Conservation (phyloP, 2,113 vertebrate species). For the Rallus limicola region DNA sequence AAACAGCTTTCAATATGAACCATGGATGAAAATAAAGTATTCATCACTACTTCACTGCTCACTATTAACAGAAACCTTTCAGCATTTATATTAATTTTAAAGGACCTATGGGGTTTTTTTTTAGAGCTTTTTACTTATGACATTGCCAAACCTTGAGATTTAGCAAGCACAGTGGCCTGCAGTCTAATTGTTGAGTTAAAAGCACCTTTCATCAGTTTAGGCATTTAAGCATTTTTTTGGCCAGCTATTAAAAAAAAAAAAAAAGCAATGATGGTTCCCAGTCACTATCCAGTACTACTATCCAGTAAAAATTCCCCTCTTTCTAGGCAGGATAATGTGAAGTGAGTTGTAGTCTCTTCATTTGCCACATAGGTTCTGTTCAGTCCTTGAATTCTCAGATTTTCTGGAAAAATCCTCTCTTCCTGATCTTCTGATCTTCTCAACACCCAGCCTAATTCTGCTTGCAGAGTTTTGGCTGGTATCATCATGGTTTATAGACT, state of each 20-base stretch:
- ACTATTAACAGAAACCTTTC: neutral
- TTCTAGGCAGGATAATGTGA: neutral
- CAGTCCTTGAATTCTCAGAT: neutral
- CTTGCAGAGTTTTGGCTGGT: neutral
- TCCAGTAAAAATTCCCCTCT: neutral
- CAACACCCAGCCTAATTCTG: neutral
- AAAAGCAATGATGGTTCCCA: neutral
- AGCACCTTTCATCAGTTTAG: neutral
- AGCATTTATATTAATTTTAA: neutral
- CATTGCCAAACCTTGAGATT: neutral
- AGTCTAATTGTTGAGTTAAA: neutral
- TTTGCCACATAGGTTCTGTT: neutral
- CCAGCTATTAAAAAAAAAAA: neutral
- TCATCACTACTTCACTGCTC: neutral
- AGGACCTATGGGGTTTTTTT: neutral
- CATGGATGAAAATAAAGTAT: neutral
- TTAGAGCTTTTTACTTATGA: neutral
- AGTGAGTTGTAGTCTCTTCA: neutral
- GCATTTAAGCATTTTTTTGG: neutral
- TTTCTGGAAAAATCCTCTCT: neutral
- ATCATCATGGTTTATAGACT: neutral
- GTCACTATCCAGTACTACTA: neutral
- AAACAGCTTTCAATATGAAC: neutral
- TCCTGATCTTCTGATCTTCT: neutral
- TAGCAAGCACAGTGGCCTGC: neutral